Evolutionary conservation across 35 echinoderm and acorn worm species (phyloP), one percentile per base, ranked within the genome.

Genomic region (Apostichopus japonicus): DNA sequence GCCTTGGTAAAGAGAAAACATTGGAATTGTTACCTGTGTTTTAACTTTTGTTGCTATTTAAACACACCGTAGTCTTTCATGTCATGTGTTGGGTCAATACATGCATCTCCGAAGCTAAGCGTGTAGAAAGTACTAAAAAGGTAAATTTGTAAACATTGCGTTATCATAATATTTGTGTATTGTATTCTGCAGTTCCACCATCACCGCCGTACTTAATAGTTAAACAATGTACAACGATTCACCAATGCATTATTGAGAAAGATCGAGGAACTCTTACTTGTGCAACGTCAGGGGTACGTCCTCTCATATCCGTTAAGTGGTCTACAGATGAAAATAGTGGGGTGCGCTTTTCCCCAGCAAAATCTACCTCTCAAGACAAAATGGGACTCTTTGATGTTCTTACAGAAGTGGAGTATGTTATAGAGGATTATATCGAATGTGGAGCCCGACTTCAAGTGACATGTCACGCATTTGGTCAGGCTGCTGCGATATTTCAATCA

Each of bases 401-500:
- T 52, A 24, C 52, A n/a, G 56, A 53, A 70, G 62, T 87, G 10
- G 11, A 65, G 58, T 87, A 87, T 57, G 62, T 22, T 6, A 21
- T 87, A 11, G 13, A 10, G 11, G 84, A 87, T 23, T 14, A 17
- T 11, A 17, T 65, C 15, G 52, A 4, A 10, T 87, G 84, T 87
- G 56, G 22, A 63, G 57, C 14, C 4, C 53, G 6, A 9, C 6
- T 87, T 63, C 54, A 87, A 87, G 55, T 87, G 24, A 6, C 5
- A 23, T 87, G 84, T 25, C 19, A 87, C 23, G 84, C 84, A 7
- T 87, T 63, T 87, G 84, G 84, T 63, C 84, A 53, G 61, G 14
- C 84, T 21, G 84, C 84, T 6, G 56, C 84, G 17, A 87, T 44
- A 10, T 87, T 87, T 16, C 84, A 87, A 56, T 87, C 84, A 65